Evolutionary conservation across 2,888 invertebrate species (phyloP).

Genomic region (Rhorus exstirpatorius): DNA sequence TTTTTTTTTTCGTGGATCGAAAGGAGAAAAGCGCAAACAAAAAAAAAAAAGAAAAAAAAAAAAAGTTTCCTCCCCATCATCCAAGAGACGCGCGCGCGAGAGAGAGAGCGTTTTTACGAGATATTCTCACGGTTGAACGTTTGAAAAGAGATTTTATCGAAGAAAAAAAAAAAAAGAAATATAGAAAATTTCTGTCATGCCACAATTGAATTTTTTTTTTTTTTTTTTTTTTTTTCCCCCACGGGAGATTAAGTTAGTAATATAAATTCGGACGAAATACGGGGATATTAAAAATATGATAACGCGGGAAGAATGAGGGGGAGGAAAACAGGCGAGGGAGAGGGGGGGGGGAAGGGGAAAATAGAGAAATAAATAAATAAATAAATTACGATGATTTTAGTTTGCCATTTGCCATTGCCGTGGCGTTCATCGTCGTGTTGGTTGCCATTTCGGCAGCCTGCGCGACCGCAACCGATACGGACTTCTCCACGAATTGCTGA

Average conservation of each 20-base stretch:
- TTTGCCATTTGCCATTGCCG: conserved; percentile 88
- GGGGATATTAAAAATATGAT: conserved; percentile 47
- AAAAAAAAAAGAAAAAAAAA: conserved; percentile 48
- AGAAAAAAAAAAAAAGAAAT: conserved; percentile 62
- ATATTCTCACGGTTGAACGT: conserved; percentile 55
- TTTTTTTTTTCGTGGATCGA: conserved; percentile 22
- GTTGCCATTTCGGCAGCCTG: conserved; percentile 91
- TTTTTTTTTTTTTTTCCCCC: conserved; percentile 68
- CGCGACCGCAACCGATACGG: conserved; percentile 93
- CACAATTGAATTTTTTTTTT: conserved; percentile 68
- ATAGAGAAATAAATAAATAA: conserved; percentile 31
- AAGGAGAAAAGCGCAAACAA: conserved; percentile 37
- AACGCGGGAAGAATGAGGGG: conserved; percentile 35
- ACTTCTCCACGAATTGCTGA: conserved; percentile 93
- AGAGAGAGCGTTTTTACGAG: conserved; percentile 40
- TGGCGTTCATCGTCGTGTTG: conserved; percentile 86
- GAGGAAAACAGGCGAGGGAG: conserved; percentile 21
- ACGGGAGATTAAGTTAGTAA: no score
- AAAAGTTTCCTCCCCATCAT: background rate
- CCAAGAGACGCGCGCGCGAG: background rate
- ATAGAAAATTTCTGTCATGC: conserved; percentile 74
- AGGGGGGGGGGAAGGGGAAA: conserved; percentile 28
- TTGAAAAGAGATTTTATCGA: conserved; percentile 50
- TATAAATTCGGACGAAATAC: conserved; percentile 55
- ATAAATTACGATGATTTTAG: conserved; percentile 88